Conservation (phyloP, 2,113 vertebrate species). For the Phaethon lepturus region DNA sequence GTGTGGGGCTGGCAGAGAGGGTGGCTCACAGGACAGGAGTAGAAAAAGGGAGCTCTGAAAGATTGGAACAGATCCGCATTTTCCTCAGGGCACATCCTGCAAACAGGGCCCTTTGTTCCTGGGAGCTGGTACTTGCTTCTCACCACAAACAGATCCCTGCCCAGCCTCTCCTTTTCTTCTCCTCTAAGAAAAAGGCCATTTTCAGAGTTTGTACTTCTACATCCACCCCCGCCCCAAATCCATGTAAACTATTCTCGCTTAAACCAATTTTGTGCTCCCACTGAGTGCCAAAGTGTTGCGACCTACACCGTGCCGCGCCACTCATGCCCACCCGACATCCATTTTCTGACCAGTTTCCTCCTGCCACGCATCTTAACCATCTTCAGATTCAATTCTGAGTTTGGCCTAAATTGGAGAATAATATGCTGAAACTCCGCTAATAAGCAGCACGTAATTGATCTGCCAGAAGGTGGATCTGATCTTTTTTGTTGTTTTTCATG, state of each 20-base stretch:
- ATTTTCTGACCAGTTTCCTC: conserved; percentile 57
- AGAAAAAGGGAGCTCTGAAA: not conserved
- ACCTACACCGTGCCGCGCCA: not conserved
- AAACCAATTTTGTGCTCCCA: conserved; percentile 27
- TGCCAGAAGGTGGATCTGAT: not conserved
- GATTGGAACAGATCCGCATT: not conserved
- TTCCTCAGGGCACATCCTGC: not conserved
- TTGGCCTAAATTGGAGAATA: not conserved
- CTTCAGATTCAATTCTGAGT: not conserved
- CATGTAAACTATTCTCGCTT: conserved; percentile 14
- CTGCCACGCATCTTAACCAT: conserved; percentile 2
- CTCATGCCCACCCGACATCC: conserved; percentile 1
- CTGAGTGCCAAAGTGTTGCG: not conserved
- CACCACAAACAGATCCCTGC: not conserved
- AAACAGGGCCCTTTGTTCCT: conserved; percentile 19
- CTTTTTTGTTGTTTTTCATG: not conserved
- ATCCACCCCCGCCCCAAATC: not conserved
- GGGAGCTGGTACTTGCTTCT: not conserved
- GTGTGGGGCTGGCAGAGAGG: not conserved
- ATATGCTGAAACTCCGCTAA: not conserved
- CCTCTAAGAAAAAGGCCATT: not conserved
- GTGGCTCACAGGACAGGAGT: not conserved
- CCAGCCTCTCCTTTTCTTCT: not conserved
- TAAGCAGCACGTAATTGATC: not conserved
- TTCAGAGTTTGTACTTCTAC: conserved; percentile 25